phyloP scores from a whole-genome alignment of 92 coral and sea anemone species.

The Porites lobata region DNA sequence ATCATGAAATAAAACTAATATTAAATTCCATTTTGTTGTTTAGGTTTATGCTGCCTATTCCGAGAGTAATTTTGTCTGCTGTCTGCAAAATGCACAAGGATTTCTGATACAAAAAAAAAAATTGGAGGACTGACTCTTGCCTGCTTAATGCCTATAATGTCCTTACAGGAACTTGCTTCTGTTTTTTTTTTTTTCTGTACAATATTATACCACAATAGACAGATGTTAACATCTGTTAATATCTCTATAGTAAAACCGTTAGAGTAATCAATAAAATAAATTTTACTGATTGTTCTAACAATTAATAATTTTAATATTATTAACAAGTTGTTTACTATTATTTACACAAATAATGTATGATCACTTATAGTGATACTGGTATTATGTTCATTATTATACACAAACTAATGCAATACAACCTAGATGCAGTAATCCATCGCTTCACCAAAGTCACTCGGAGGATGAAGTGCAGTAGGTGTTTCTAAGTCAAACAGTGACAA shows the following conservation, averaged over 20 bases:
- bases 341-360: no score
- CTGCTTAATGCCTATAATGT: neutral
- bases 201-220: neutral
- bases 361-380: no score
- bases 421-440: constrained; percentile 93
- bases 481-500: constrained; percentile 90
- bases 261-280: no score
- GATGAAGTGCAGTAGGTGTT: constrained; percentile 64
- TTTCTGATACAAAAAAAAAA: no score
- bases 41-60: no score
- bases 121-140: neutral
- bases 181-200: constrained; percentile 3
- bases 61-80: no score
- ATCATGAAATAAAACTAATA: no score
- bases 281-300: neutral
- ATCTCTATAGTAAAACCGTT: neutral
- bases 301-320: neutral
- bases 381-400: neutral
- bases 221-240: neutral
- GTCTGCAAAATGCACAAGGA: no score
- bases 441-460: constrained; percentile 82
- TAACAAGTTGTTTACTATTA: constrained; percentile 1
- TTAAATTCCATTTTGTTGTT: no score
- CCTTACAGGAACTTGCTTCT: constrained; percentile 2
- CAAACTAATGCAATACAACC: neutral